Conservation (phyloP, 1,140 invertebrate species). For the Caerostris extrusa region DNA sequence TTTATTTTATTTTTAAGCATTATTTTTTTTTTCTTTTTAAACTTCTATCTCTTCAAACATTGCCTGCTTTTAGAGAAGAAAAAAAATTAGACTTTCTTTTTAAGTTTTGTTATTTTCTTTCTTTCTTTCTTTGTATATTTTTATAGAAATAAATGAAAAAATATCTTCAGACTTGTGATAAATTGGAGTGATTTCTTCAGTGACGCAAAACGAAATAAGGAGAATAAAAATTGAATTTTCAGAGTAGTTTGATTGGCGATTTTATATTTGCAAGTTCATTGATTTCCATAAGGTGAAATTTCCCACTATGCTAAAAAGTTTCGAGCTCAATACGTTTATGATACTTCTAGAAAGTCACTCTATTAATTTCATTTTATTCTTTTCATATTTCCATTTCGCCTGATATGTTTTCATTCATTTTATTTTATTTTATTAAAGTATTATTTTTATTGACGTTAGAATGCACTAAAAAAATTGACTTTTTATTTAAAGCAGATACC, state of each 20-base stretch:
- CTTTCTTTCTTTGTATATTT: too few species aligned
- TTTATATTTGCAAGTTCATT: not conserved
- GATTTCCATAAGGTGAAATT: constrained; percentile 7
- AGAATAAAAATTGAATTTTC: not conserved
- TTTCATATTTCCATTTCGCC: not conserved
- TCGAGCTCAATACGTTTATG: not conserved
- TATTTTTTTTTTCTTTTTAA: not conserved
- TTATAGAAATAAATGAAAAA: not conserved
- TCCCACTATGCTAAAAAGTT: not conserved
- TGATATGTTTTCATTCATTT: not conserved
- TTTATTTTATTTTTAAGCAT: not conserved
- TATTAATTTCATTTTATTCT: not conserved
- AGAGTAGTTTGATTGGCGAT: not conserved
- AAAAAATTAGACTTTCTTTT: not conserved
- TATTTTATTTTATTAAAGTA: not conserved
- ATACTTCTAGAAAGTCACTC: not conserved
- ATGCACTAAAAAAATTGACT: too few species aligned
- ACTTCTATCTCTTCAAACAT: constrained; percentile 15
- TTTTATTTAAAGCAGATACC: too few species aligned
- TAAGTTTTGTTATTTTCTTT: not conserved
- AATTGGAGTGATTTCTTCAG: not conserved
- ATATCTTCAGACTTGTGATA: not conserved
- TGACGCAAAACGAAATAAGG: too few species aligned
- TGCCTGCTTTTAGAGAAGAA: constrained; percentile 26
- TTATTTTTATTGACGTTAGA: too few species aligned